Conservation (phyloP, 2,113 vertebrate genomes). For the Solea solea region DNA sequence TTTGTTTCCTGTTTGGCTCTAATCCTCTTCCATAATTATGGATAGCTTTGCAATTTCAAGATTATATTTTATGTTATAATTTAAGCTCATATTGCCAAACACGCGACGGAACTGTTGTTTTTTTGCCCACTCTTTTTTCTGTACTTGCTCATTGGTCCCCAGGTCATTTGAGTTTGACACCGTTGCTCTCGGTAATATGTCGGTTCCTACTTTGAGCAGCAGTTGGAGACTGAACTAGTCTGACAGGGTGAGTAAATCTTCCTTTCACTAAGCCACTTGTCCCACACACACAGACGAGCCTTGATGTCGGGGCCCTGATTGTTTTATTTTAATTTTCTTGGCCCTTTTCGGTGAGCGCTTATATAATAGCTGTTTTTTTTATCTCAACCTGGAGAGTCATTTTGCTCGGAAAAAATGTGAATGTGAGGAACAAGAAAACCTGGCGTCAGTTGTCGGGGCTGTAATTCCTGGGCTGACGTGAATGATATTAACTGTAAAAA, state of each 20-base stretch:
- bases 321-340: conserved; percentile 7
- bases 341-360: conserved; percentile 21
- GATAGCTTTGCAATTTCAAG: too few relatives aligned
- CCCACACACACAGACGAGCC: background rate
- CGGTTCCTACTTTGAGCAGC: too few relatives aligned
- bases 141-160: too few relatives aligned
- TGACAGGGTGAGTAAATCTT: background rate
- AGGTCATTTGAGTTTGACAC: too few relatives aligned
- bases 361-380: conserved; percentile 38
- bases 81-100: too few relatives aligned
- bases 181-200: too few relatives aligned
- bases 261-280: background rate
- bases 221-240: too few relatives aligned
- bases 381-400: conserved; percentile 47
- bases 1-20: too few relatives aligned
- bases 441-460: conserved; percentile 31
- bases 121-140: too few relatives aligned
- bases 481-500: conserved; percentile 51
- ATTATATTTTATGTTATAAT: too few relatives aligned
- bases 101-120: too few relatives aligned
- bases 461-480: conserved; percentile 32
- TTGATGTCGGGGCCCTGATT: background rate
- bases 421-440: conserved; percentile 42
- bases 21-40: too few relatives aligned
- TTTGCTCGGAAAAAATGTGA: conserved; percentile 39